Base-by-base conservation (phyloP, 2,888 invertebrate species). In the Polydesmus complanatus region DNA sequence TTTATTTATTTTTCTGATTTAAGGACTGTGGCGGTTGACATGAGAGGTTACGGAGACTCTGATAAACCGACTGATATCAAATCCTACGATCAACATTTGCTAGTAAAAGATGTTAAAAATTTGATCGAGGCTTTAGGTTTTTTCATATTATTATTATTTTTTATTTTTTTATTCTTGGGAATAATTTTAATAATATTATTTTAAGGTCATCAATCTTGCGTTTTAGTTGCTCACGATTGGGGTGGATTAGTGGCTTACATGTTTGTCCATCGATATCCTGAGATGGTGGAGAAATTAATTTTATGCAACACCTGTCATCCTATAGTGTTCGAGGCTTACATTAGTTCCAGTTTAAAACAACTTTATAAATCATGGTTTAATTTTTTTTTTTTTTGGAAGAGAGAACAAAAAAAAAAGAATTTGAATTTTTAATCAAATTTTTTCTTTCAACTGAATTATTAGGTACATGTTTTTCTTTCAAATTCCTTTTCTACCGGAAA, bases 11-110 rank as follows among this genome's bases (percentile, higher is more conserved):
- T 37, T 37, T n/a, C n/a, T n/a, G n/a, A 37, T 37, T 5, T 37
- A 8, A 84, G 84, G 67, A 84, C 86, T 23, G 79, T 87, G 18
- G 85, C 86, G 19, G 71, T 88, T 54, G 87, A 87, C 73, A 74
- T 86, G 68, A 83, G 87, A 71, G 88, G 88, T 26, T 88, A 86
- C 69, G 85, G 85, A 1, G 85, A 86, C 68, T 85, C 85, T 0
- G 86, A 86, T 67, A 85, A 85, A 70, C 87, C 87, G 3, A 69
- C 73, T 11, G 79, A 79, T 64, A 73, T 80, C 49, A 73, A 76
- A 54, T 77, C 78, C 50, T 88, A 88, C 71, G 75, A 73, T 60
- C 74, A 83, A 53, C 76, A 80, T 55, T 74, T 75, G 62, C 71
- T 87, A 27, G 74, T 83, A 3, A 78, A 79, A 23, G 86, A 87